Conservation (phyloP, 2,113 vertebrate genomes). For the Nothoprocta pentlandii region DNA sequence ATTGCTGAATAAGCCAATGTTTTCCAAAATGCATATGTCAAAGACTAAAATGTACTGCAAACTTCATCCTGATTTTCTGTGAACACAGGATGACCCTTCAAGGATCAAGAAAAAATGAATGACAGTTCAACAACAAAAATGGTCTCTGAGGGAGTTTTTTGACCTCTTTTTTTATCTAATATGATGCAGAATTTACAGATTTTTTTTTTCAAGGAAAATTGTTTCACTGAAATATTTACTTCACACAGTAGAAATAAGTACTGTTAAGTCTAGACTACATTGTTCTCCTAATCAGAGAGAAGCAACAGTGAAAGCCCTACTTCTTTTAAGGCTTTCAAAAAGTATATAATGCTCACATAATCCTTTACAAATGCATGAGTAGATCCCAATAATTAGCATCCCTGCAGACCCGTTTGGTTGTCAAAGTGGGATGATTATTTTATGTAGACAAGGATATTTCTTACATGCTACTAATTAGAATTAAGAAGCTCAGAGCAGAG, state of each 20-base stretch:
- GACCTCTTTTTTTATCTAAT: neutral
- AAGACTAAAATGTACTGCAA: neutral
- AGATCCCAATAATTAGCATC: neutral
- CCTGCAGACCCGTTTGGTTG: neutral
- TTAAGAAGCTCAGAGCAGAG: neutral
- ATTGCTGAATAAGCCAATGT: neutral
- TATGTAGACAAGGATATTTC: neutral
- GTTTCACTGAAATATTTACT: neutral
- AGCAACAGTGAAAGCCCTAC: neutral
- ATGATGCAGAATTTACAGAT: constrained; percentile 1
- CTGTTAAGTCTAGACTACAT: constrained; percentile 26
- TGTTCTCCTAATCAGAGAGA: constrained; percentile 12
- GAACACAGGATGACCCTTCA: neutral
- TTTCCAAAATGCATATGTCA: neutral
- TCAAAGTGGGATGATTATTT: neutral
- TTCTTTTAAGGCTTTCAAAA: neutral
- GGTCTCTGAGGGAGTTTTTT: constrained; percentile 33
- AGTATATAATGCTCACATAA: neutral
- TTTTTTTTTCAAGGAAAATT: neutral
- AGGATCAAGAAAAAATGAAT: constrained; percentile 31
- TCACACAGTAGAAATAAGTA: neutral
- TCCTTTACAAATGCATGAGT: neutral
- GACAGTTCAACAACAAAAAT: constrained; percentile 47
- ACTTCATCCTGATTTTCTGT: neutral
- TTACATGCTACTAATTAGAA: neutral